A percentile compares a stretch with the other conserved stretches of the same genome.
These are phyloP conservation scores for Caenorhabditis briggsae DNA, from an alignment of 1,140 invertebrate genomes.

Conservation along the genomic window DNA sequence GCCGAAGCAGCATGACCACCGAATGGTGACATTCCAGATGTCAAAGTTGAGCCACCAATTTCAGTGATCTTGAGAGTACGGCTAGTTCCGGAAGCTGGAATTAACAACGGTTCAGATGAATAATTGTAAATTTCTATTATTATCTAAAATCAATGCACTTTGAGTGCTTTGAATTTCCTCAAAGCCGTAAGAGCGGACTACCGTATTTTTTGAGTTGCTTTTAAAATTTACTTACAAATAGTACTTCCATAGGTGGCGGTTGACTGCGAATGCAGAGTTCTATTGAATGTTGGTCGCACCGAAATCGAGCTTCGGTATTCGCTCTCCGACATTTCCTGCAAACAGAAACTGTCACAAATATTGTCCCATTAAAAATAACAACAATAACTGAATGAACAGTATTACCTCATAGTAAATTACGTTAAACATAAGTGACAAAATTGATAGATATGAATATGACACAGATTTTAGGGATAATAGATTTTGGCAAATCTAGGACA, in stretches of 20 bases:
- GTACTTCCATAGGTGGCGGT: constrained; percentile 42
- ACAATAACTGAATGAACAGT: neutral
- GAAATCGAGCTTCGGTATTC: constrained; percentile 75
- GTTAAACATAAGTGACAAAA: constrained; percentile 46
- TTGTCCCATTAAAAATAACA: neutral
- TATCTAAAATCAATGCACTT: too few relatives aligned
- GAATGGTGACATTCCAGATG: constrained; percentile 73
- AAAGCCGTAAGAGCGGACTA: too few relatives aligned
- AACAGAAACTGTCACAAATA: neutral
- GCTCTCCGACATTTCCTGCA: constrained; percentile 49
- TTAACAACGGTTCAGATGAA: neutral
- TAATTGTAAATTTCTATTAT: too few relatives aligned
- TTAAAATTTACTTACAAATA: too few relatives aligned
- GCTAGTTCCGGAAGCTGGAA: constrained; percentile 44
- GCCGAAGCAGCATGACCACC: constrained; percentile 77
- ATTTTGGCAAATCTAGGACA: neutral
- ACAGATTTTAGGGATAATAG: constrained; percentile 25
- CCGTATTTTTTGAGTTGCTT: too few relatives aligned
- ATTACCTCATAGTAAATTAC: constrained; percentile 52
- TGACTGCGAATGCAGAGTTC: constrained; percentile 58
- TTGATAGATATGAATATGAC: constrained; percentile 22
- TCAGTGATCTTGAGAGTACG: constrained; percentile 27
- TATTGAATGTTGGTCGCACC: constrained; percentile 72
- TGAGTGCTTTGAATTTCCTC: too few relatives aligned
- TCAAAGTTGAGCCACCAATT: neutral